phyloP scores from a whole-genome alignment of 2,113 vertebrate genomes.

The Phyllostomus hastatus region DNA sequence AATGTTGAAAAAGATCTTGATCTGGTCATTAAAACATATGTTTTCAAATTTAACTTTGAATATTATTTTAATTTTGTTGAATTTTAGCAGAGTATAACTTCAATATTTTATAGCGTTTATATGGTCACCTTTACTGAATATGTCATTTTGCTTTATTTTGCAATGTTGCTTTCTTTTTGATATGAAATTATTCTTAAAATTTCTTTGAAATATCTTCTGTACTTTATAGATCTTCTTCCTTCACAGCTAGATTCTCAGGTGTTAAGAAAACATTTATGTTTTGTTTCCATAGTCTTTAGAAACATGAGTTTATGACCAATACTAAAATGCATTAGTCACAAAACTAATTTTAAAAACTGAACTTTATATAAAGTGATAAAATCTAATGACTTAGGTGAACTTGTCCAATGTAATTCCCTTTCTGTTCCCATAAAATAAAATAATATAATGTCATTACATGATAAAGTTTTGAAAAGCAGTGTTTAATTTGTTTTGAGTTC shows the following conservation, averaged over 20 bases:
- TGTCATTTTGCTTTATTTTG: neutral
- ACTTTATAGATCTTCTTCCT: neutral
- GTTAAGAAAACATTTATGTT: neutral
- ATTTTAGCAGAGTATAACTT: neutral
- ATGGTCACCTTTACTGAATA: neutral
- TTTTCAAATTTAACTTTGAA: neutral
- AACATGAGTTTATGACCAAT: neutral
- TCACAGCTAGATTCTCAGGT: neutral
- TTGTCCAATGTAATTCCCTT: neutral
- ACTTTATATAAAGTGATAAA: neutral
- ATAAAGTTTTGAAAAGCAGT: neutral
- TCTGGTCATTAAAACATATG: neutral
- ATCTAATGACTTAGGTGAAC: neutral
- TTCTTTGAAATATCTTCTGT: neutral
- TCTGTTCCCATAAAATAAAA: neutral
- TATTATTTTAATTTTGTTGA: neutral
- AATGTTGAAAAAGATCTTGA: neutral
- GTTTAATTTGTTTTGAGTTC: neutral
- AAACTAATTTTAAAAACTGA: neutral
- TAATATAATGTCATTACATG: neutral
- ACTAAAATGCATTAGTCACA: neutral
- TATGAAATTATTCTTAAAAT: conserved; percentile 14
- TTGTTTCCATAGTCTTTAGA: neutral
- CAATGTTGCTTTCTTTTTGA: neutral
- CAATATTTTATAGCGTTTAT: neutral